Percentiles rank a stretch among this genome's conserved stretches.
phyloP scores from a whole-genome alignment of 2,113 vertebrate species.

The Gallinago paraguaiae region DNA sequence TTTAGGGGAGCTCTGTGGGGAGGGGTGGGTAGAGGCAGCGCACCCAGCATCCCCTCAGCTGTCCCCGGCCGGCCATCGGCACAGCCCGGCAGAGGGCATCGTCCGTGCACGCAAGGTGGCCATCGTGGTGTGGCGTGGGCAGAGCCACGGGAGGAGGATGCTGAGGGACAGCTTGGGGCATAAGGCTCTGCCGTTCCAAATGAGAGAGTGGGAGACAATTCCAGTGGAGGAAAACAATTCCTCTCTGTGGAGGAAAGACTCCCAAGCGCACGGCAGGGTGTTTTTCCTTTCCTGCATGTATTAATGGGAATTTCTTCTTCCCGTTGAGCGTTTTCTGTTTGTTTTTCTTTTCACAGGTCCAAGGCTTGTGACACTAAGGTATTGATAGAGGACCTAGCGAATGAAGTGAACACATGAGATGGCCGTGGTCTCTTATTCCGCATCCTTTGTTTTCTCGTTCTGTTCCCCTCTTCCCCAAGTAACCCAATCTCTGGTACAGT shows the following conservation, averaged over 20 bases:
- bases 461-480: slow-evolving; percentile 71
- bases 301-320: neutral
- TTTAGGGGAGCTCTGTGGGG: neutral
- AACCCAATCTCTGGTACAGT: slow-evolving; percentile 76
- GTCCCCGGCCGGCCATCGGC: accelerated
- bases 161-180: neutral
- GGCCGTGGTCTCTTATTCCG: slow-evolving; percentile 46
- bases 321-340: neutral
- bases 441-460: slow-evolving; percentile 72
- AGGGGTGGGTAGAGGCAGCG: neutral
- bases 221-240: neutral
- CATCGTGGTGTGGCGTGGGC: accelerated
- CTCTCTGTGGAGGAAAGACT: neutral
- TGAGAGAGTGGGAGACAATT: neutral
- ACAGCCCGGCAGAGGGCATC: neutral
- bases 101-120: accelerated
- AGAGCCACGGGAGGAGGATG: neutral
- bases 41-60: neutral
- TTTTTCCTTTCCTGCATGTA: neutral
- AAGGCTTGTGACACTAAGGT: slow-evolving; percentile 95
- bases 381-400: slow-evolving; percentile 96
- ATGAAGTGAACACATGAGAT: slow-evolving; percentile 93
- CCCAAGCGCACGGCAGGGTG: neutral
- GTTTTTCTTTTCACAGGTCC: slow-evolving; percentile 74
- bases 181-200: neutral